Evolutionary conservation across 1,140 invertebrate genomes (phyloP).

Genomic region (Euwallacea fornicatus): DNA sequence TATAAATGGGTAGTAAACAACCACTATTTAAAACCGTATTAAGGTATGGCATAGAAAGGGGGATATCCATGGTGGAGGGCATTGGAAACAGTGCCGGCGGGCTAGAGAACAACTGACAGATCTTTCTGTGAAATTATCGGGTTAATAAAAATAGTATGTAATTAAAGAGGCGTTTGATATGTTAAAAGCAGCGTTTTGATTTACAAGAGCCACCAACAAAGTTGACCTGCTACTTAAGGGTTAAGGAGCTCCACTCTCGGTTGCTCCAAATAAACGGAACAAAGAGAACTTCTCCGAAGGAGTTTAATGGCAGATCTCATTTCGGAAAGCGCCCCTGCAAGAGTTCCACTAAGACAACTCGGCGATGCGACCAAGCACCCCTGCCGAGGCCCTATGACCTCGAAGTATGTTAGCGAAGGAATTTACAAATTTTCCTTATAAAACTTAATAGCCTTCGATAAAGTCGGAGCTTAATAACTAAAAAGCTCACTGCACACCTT

Average conservation of each 20-base stretch:
- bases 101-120: constrained; percentile 29
- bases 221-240: background rate
- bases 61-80: constrained; percentile 10
- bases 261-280: background rate
- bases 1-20: constrained; percentile 30
- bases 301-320: no score
- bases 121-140: constrained; percentile 19
- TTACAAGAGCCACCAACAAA: constrained; percentile 32
- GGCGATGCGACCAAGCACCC: no score
- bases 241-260: background rate
- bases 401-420: no score
- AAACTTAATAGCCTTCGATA: no score
- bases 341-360: no score
- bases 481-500: no score
- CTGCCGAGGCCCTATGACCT: no score
- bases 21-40: constrained; percentile 36
- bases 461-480: no score
- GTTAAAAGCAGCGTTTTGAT: constrained; percentile 22
- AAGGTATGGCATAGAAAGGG: constrained; percentile 15
- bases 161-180: constrained; percentile 29
- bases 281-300: no score
- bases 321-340: no score
- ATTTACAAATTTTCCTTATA: no score
- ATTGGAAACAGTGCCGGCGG: constrained; percentile 13
- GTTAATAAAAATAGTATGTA: constrained; percentile 21